phyloP scores from a whole-genome alignment of 2,113 vertebrate genomes.

The Egretta garzetta region DNA sequence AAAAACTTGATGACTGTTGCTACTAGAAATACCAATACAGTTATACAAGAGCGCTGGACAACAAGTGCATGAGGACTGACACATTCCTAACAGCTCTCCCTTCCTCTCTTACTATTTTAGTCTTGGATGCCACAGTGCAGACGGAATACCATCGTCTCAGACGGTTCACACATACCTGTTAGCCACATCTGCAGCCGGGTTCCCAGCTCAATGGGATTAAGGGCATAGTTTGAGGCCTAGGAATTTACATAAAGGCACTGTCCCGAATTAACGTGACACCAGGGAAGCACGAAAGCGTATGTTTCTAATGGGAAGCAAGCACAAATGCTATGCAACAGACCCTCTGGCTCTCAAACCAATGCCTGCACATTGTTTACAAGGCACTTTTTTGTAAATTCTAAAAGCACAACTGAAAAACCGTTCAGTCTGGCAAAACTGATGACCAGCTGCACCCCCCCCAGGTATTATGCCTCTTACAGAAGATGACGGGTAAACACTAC shows the following conservation, averaged over 20 bases:
- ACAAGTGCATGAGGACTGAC: background rate
- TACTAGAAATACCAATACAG: background rate
- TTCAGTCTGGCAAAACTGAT: background rate
- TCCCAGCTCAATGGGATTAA: background rate
- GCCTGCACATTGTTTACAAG: background rate
- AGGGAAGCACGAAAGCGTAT: background rate
- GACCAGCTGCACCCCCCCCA: fast-evolving
- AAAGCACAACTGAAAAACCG: background rate
- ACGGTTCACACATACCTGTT: background rate
- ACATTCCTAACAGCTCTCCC: background rate
- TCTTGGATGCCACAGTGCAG: background rate
- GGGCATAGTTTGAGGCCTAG: background rate
- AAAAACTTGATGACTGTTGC: background rate
- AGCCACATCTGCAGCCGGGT: background rate
- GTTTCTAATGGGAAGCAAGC: background rate
- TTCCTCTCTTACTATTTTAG: background rate
- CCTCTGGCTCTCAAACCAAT: background rate
- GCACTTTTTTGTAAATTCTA: background rate
- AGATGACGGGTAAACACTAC: background rate
- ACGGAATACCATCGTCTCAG: background rate
- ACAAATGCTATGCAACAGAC: fast-evolving
- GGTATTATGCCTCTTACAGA: background rate
- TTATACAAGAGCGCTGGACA: background rate
- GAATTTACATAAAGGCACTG: background rate
- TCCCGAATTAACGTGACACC: background rate